Conservation (phyloP, 2,797 vertebrate species). For the Valencia hispanica region DNA sequence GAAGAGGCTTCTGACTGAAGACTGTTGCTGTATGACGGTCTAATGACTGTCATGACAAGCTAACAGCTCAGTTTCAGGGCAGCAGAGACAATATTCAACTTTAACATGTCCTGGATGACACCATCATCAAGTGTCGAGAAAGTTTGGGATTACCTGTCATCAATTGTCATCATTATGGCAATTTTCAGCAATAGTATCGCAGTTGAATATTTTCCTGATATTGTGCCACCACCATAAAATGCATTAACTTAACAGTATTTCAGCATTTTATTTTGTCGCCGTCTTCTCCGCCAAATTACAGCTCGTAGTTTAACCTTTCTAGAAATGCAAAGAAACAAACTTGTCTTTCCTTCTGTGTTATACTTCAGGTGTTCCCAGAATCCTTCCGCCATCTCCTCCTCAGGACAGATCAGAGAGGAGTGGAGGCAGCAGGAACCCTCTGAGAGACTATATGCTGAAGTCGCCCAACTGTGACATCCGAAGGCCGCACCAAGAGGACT, state of each 20-base stretch:
- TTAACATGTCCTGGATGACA: too few relatives aligned
- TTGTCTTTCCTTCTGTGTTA: not conserved
- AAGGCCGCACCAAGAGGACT: slow-evolving; percentile 31
- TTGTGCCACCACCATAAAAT: too few relatives aligned
- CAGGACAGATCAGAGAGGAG: slow-evolving; percentile 31
- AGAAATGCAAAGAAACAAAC: not conserved
- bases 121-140: too few relatives aligned
- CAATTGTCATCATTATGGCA: too few relatives aligned
- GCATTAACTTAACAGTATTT: not conserved
- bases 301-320: not conserved
- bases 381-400: slow-evolving; percentile 47
- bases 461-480: slow-evolving; percentile 70
- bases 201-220: too few relatives aligned
- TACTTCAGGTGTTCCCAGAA: slow-evolving; percentile 75
- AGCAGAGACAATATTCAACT: too few relatives aligned
- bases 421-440: slow-evolving; percentile 57
- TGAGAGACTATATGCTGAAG: slow-evolving; percentile 93
- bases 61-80: too few relatives aligned
- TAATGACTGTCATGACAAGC: too few relatives aligned
- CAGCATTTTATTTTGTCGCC: not conserved
- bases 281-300: not conserved
- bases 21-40: too few relatives aligned
- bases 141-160: too few relatives aligned
- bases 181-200: too few relatives aligned
- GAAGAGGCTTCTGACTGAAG: too few relatives aligned